A percentile compares a stretch with the other conserved stretches of the same genome.
Conservation (phyloP, 2,113 vertebrate genomes). For the Mesitornis unicolor region DNA sequence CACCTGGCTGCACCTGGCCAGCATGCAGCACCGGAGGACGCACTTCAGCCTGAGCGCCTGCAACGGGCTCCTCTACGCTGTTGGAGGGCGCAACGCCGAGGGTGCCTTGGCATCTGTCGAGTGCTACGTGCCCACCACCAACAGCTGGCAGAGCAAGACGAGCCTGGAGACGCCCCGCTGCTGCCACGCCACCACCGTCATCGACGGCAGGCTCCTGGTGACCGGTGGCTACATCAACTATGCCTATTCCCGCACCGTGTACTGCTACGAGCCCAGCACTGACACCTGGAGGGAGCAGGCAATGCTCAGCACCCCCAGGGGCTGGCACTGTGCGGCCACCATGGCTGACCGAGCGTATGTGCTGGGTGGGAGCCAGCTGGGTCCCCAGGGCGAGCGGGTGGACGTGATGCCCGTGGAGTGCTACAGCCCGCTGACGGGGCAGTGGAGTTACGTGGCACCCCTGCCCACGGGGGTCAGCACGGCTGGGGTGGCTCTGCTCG, state of each 20-base stretch:
- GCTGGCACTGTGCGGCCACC: conserved; percentile 80
- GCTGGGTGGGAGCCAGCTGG: conserved; percentile 83
- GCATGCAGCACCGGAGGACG: conserved; percentile 82
- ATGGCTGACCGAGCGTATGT: conserved; percentile 72
- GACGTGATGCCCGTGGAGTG: conserved; percentile 80
- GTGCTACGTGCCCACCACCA: conserved; percentile 81
- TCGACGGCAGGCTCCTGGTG: conserved; percentile 77
- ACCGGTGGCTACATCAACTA: conserved; percentile 82
- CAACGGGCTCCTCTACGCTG: conserved; percentile 77
- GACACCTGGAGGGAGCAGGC: conserved; percentile 76
- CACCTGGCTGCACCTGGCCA: conserved; percentile 83
- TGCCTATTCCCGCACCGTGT: conserved; percentile 79
- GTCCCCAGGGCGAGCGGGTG: conserved; percentile 75
- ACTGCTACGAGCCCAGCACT: conserved; percentile 65
- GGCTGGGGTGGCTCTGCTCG: conserved; percentile 73
- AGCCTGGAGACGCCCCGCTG: conserved; percentile 81
- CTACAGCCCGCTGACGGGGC: conserved; percentile 62
- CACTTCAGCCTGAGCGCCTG: conserved; percentile 83
- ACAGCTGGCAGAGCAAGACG: conserved; percentile 79
- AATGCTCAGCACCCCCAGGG: conserved; percentile 75
- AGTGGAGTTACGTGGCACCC: conserved; percentile 73
- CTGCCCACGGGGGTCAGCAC: conserved; percentile 80
- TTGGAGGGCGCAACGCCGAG: conserved; percentile 79
- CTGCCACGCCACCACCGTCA: conserved; percentile 79
- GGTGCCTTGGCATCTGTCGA: conserved; percentile 76